A percentile compares a stretch with the other conserved stretches of the same genome.
phyloP scores from a whole-genome alignment of 2,888 invertebrate species.

The Diplolepis rosae region DNA sequence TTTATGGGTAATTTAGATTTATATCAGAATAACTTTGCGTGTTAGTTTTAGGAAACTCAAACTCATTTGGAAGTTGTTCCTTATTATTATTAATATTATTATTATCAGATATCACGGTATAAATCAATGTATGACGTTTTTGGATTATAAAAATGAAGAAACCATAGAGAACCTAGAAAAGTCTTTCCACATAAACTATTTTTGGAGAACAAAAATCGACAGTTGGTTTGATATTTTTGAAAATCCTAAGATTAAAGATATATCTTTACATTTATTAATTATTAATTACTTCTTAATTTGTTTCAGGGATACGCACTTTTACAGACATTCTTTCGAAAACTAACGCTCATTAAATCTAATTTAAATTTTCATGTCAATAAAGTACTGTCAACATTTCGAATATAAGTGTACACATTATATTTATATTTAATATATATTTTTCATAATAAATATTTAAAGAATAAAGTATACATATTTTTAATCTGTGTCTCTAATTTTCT shows the following conservation, averaged over 20 bases:
- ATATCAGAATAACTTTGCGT: no score
- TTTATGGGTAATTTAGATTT: background rate
- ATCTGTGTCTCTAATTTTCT: no score
- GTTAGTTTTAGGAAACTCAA: no score
- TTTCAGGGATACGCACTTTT: background rate
- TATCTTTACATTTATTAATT: background rate
- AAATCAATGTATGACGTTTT: slow-evolving; percentile 46
- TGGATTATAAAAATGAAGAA: slow-evolving; percentile 56
- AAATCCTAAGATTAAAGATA: background rate
- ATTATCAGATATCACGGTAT: slow-evolving; percentile 40
- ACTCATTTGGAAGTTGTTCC: background rate
- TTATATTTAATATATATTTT: no score
- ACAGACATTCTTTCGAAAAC: background rate
- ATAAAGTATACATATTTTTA: no score
- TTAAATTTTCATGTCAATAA: no score
- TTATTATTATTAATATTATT: background rate
- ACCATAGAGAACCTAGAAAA: slow-evolving; percentile 53
- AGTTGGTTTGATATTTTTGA: background rate
- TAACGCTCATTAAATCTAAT: background rate
- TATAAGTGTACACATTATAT: no score
- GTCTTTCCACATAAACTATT: slow-evolving; percentile 43
- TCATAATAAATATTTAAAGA: no score
- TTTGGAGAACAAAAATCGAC: background rate
- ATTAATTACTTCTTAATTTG: background rate
- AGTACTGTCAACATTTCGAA: no score